Evolutionary conservation across 2,113 vertebrate genomes (phyloP), one percentile per base, ranked within the genome.

Genomic region (Rhineura floridana): DNA sequence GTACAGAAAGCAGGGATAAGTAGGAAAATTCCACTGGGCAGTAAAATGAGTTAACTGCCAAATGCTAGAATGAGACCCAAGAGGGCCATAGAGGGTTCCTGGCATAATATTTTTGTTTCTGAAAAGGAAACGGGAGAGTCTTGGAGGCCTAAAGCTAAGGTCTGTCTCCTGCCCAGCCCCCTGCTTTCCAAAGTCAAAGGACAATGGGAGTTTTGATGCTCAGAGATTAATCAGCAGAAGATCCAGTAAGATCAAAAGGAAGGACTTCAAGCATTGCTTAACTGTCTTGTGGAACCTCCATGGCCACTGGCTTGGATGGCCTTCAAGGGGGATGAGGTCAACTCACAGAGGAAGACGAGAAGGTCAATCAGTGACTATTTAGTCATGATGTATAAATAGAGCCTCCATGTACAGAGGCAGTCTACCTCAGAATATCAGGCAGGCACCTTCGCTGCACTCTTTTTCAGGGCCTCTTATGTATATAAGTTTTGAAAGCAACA

Each of bases 41-140:
- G 50, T 39, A 39, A 44, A 88, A 0, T 25, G 90, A 87, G 84
- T 72, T 81, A 44, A 1, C 39, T 8, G 63, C 46, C 10, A 46
- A 42, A 89, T 59, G 50, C 36, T 0, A 2, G 59, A 89, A 82
- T 81, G 72, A 59, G 76, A 39, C 75, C 15, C 3, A 30, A 23
- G 90, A 28, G 83, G 77, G 83, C 81, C 73, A 52, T 0, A 17
- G 36, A 46, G 36, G 23, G 63, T 59, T 90, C 39, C 50, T 17
- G 87, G 90, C 3, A 9, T 17, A 1, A 36, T 85, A 75, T 85
- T 91, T 94, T 80, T 86, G 52, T 80, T 81, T 63, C 69, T 46
- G 55, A 88, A 88, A 52, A 70, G 85, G 89, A 91, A 91, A 59
- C 6, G 21, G 77, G 85, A 72, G 81, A 83, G 85, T 33, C 85